These are phyloP conservation scores for Apocheima hispidaria DNA, from an alignment of 2,888 invertebrate species.

Conservation along the genomic window DNA sequence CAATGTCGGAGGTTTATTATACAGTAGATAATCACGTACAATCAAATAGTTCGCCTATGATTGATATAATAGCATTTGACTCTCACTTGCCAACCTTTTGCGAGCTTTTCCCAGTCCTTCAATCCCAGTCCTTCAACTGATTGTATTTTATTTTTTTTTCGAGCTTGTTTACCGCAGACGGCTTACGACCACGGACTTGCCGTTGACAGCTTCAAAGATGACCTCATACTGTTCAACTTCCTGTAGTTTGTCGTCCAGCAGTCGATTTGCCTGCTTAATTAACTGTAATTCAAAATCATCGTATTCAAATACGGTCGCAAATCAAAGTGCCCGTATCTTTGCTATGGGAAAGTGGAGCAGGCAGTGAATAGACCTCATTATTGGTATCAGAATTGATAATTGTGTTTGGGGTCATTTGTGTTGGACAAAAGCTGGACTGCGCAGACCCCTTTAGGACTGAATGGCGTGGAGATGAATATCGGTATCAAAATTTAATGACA, in stretches of 20 bases:
- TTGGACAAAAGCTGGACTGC: slow-evolving; percentile 73
- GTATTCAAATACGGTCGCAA: slow-evolving; percentile 77
- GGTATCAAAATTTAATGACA: no score
- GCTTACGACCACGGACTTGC: neutral
- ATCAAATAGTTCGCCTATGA: no score
- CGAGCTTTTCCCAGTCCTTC: no score
- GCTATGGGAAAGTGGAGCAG: slow-evolving; percentile 76
- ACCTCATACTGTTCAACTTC: slow-evolving; percentile 7
- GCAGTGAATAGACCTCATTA: slow-evolving; percentile 74
- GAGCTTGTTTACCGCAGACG: no score
- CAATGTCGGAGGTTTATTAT: no score
- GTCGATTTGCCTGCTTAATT: slow-evolving; percentile 68
- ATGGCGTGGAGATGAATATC: slow-evolving; percentile 53
- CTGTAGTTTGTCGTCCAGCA: slow-evolving; percentile 27
- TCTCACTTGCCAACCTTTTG: no score
- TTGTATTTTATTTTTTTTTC: no score
- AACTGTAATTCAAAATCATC: slow-evolving; percentile 75
- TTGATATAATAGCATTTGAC: no score
- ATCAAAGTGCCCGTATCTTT: slow-evolving; percentile 83
- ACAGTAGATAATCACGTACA: no score
- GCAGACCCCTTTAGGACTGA: slow-evolving; percentile 63
- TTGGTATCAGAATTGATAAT: slow-evolving; percentile 48
- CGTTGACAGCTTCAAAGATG: neutral
- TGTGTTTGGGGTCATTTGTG: slow-evolving; percentile 77
- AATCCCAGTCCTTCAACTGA: no score